Evolutionary conservation across 2,797 vertebrate genomes (phyloP).

Genomic region (Lacerta viridis): DNA sequence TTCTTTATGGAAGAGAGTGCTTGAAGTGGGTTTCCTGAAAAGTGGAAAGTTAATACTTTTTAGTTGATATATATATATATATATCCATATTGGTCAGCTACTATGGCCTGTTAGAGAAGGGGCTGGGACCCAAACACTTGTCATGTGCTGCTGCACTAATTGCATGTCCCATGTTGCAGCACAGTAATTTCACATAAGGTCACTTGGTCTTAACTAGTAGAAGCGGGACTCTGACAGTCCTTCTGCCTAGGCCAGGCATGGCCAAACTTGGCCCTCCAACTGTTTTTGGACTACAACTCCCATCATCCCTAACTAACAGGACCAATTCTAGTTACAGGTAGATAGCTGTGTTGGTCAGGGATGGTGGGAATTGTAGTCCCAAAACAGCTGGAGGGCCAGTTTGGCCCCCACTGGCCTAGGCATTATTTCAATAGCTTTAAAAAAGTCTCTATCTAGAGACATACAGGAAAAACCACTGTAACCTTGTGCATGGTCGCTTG

Average conservation of each 20-base stretch:
- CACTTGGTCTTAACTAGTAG: background rate
- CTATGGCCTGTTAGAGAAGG: background rate
- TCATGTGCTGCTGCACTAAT: background rate
- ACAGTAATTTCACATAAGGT: background rate
- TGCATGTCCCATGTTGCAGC: background rate
- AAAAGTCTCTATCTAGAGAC: background rate
- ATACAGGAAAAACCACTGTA: background rate
- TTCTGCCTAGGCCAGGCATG: background rate
- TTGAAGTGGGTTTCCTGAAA: constrained; percentile 68
- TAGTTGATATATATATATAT: background rate
- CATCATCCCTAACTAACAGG: too few relatives aligned
- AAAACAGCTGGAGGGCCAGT: too few relatives aligned
- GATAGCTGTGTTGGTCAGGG: too few relatives aligned
- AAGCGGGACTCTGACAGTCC: too few relatives aligned
- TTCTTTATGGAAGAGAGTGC: constrained; percentile 39
- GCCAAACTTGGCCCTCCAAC: too few relatives aligned
- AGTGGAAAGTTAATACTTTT: constrained; percentile 48
- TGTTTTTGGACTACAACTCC: too few relatives aligned
- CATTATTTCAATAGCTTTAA: background rate
- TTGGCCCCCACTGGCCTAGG: background rate
- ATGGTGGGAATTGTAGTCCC: too few relatives aligned
- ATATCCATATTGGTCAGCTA: background rate
- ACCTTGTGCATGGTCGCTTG: background rate
- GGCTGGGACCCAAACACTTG: background rate
- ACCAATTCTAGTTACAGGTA: too few relatives aligned